Conservation (phyloP, 2,888 invertebrate genomes). For the Parapristionchus giblindavisi region DNA sequence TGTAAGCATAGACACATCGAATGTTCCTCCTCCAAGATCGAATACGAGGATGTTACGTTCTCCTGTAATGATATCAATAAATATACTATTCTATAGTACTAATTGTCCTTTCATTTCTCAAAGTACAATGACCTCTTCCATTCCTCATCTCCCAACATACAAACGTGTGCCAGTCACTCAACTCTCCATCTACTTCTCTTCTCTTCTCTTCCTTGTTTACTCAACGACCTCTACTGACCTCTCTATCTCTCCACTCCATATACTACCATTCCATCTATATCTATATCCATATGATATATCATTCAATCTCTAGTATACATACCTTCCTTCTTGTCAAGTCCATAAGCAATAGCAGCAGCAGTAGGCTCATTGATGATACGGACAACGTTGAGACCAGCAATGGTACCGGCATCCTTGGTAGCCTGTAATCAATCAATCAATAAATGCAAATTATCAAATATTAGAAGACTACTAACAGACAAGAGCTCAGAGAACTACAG, state of each 20-base stretch:
- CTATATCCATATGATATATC: constrained; percentile 20
- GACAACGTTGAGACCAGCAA: constrained; percentile 78
- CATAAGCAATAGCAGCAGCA: constrained; percentile 69
- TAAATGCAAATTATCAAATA: background rate
- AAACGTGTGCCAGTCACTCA: constrained; percentile 36
- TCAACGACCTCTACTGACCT: constrained; percentile 27
- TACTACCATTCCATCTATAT: constrained; percentile 2
- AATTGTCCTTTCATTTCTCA: constrained; percentile 15
- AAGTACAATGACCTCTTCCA: background rate
- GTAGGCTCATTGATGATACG: constrained; percentile 86
- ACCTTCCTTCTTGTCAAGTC: constrained; percentile 70
- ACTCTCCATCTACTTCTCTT: no score
- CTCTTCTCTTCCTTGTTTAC: constrained; percentile 30
- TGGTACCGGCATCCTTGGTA: constrained; percentile 87
- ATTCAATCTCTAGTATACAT: constrained; percentile 14
- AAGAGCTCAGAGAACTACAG: background rate
- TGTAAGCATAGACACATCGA: constrained; percentile 95
- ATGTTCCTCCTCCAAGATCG: constrained; percentile 98
- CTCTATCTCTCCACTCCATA: constrained; percentile 24
- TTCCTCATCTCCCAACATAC: constrained; percentile 6
- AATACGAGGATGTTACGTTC: constrained; percentile 98
- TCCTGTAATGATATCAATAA: constrained; percentile 47
- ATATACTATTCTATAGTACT: background rate
- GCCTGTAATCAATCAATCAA: constrained; percentile 45
- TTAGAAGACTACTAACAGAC: no score